phyloP scores from a whole-genome alignment of 2,888 invertebrate species.

The Bedellia somnulentella region DNA sequence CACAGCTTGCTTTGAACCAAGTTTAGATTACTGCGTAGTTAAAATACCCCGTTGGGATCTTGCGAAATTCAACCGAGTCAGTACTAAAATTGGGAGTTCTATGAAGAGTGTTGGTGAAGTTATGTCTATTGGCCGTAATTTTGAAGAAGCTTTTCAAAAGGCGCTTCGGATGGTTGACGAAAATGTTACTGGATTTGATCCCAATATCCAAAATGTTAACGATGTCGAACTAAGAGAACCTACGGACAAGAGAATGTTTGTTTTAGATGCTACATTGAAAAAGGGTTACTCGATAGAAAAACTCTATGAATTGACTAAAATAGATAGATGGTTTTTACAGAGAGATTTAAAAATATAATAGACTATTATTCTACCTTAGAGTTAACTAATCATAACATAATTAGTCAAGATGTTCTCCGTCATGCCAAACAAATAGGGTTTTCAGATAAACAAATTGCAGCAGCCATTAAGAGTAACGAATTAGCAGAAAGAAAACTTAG shows the following conservation, averaged over 20 bases:
- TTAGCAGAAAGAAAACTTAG: slow-evolving; percentile 77
- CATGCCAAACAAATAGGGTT: slow-evolving; percentile 93
- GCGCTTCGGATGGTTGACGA: slow-evolving; percentile 98
- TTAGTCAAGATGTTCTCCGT: slow-evolving; percentile 67
- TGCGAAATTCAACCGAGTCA: slow-evolving; percentile 90
- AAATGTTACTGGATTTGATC: slow-evolving; percentile 91
- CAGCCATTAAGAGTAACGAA: slow-evolving; percentile 84
- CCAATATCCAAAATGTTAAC: slow-evolving; percentile 72
- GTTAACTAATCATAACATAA: slow-evolving; percentile 58
- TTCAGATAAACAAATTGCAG: slow-evolving; percentile 95
- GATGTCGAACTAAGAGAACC: slow-evolving; percentile 89
- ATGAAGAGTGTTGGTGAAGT: slow-evolving; percentile 99
- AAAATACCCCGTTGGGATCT: slow-evolving; percentile 99
- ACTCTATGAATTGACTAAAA: slow-evolving; percentile 91
- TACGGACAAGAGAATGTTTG: slow-evolving; percentile 96
- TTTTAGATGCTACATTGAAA: slow-evolving; percentile 90
- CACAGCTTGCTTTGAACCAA: slow-evolving; percentile 99
- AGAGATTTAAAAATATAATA: slow-evolving; percentile 92
- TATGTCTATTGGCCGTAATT: slow-evolving; percentile 97
- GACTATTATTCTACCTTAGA: slow-evolving; percentile 71
- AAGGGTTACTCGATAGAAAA: slow-evolving; percentile 79
- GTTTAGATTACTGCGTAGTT: slow-evolving; percentile 98
- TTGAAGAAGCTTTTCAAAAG: slow-evolving; percentile 99
- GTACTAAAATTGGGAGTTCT: slow-evolving; percentile 96
- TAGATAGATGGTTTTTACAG: slow-evolving; percentile 95